Evolutionary conservation across 2,888 invertebrate genomes (phyloP), one percentile per base, ranked within the genome.

Genomic region (Phengaris arion): DNA sequence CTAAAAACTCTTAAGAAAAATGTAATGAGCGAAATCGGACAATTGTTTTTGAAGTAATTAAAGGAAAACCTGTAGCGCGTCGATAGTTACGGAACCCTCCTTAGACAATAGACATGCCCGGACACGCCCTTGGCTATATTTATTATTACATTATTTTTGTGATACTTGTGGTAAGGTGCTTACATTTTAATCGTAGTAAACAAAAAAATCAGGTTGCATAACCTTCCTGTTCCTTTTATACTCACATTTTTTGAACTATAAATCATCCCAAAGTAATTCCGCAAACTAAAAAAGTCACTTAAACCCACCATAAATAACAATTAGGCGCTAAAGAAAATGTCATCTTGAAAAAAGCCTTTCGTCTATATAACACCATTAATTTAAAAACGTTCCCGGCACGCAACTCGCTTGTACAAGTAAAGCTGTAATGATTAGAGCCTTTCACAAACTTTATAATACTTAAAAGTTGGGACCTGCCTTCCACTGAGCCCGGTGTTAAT

Each of bases 351-450:
- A 72, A 72, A 52, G 72, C 15, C 52, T 72, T 72, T 72, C 72
- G 51, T 52, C 72, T 54, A 48, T 72, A 75, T 48, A 75, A 48
- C 69, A 70, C 75, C 55, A 77, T 78, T 77, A 79, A 79, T 81
- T 78, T 79, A 77, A 78, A 77, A 72, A 77, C 76, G 77, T 76
- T 76, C 73, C 77, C 76, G 76, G 77, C 79, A 79, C 79, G 79
- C 79, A 79, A 80, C 80, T 81, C 78, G 80, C 81, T 81, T 80
- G 80, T 79, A 78, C 79, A 79, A 81, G 80, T 79, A 82, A 82
- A 82, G 84, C 85, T 89, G 89, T 90, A 91, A 91, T 91, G 88
- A 92, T 90, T 88, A 86, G 87, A 85, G 87, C 83, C 89, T 90
- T 90, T 89, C 86, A 82, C 82, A 84, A 92, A 92, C 85, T 89